Conservation (phyloP, 2,888 invertebrate species). For the Amblyjoppa proteus region DNA sequence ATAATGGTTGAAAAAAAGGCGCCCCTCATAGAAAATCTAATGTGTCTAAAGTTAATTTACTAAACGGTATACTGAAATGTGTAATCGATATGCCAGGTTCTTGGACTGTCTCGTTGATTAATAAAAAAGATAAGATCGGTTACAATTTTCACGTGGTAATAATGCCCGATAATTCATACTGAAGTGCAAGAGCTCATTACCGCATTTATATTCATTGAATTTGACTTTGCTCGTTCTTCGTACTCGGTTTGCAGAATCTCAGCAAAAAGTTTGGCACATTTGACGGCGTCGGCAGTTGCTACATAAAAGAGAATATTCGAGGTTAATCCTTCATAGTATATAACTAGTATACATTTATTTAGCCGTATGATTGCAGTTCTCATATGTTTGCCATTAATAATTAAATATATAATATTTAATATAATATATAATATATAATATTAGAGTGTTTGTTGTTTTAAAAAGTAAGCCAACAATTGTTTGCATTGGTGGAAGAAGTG, state of each 20-base stretch:
- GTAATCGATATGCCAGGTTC: not conserved
- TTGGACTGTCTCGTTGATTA: not conserved
- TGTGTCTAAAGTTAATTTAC: not conserved
- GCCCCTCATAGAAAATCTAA: not conserved
- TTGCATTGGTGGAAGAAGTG: too few species aligned
- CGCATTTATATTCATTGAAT: constrained; percentile 8
- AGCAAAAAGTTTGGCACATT: constrained; percentile 12
- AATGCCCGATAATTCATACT: not conserved
- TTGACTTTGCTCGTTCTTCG: constrained; percentile 11
- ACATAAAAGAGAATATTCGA: not conserved
- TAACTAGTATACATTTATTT: too few species aligned
- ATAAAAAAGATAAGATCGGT: not conserved
- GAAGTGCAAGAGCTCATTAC: not conserved
- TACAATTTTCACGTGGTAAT: not conserved
- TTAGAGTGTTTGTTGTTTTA: too few species aligned
- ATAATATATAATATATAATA: too few species aligned
- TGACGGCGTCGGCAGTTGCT: constrained; percentile 10
- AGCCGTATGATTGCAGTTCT: too few species aligned
- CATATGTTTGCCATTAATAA: too few species aligned
- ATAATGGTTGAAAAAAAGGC: not conserved
- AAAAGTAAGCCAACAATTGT: too few species aligned
- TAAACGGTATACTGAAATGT: not conserved
- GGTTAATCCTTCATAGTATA: too few species aligned
- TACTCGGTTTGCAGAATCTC: not conserved
- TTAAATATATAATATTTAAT: too few species aligned